phyloP scores from a whole-genome alignment of 1,140 invertebrate genomes.

The Globodera ellingtonae region DNA sequence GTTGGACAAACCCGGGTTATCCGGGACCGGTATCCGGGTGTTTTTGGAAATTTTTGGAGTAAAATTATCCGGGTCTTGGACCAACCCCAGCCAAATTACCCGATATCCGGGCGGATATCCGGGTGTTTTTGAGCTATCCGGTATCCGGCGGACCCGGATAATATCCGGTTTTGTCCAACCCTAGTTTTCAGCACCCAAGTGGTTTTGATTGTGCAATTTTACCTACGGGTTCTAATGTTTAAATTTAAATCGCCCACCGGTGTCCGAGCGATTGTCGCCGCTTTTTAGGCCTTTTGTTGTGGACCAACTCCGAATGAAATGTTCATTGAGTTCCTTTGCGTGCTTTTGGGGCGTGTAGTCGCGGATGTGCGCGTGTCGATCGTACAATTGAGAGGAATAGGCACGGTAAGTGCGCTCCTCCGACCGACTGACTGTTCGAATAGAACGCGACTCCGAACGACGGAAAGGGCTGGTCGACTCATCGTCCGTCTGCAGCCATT shows the following conservation, averaged over 20 bases:
- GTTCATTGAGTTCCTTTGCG: background rate
- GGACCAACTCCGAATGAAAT: background rate
- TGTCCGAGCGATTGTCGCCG: background rate
- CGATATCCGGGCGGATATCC: too few relatives aligned
- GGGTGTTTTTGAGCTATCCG: too few relatives aligned
- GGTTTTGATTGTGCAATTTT: too few relatives aligned
- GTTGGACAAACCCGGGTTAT: too few relatives aligned
- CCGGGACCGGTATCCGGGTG: too few relatives aligned
- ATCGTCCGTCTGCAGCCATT: conserved; percentile 40
- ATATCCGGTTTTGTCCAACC: too few relatives aligned
- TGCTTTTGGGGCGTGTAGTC: conserved; percentile 20
- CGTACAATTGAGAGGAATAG: conserved; percentile 44
- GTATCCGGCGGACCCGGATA: too few relatives aligned
- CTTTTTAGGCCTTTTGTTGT: conserved; percentile 7
- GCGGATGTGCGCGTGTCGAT: conserved; percentile 35
- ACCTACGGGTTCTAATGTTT: too few relatives aligned
- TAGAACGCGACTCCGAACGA: conserved; percentile 17
- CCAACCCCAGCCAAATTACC: too few relatives aligned
- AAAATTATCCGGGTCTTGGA: too few relatives aligned
- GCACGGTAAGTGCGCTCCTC: conserved; percentile 37
- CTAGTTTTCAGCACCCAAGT: too few relatives aligned
- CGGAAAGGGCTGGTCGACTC: background rate
- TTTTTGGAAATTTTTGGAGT: too few relatives aligned
- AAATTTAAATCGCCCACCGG: background rate
- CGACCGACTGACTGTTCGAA: conserved; percentile 6